Evolutionary conservation across 2,888 invertebrate genomes (phyloP), one percentile per base, ranked within the genome.

Genomic region (Diplazon laetatorius): DNA sequence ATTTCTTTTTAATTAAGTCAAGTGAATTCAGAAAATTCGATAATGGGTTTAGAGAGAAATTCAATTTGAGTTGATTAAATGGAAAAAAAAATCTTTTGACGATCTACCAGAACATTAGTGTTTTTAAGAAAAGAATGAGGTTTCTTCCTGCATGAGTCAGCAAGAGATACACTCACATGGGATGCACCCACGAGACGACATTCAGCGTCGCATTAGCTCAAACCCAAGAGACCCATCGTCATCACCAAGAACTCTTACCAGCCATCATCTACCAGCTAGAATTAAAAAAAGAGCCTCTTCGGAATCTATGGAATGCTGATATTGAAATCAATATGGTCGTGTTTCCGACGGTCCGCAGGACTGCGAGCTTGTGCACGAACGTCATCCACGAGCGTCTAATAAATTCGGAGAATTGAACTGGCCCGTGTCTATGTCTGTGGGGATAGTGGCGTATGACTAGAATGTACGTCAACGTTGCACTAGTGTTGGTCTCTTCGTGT

Each of bases 241-340:
- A 30, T 46, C 30, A 57, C 18, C 37, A 44, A 69, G 57, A 30
- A 2, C 16, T 25, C 30, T 35, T 8, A 30, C 55, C 2, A 46
- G 52, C 50, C 39, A n/a, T 48, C 59, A 20, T 50, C 60, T 22
- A n/a, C n/a, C 16, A 14, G 25, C 46, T 57, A 76, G 65, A 72
- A 68, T 73, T 68, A 76, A 78, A 80, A 83, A 80, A 85, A 87
- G 86, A 85, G 84, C 80, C 83, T 83, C 80, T 82, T 73, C 79
- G 87, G 90, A 91, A 90, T 89, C 86, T 85, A 46, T 82, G 79
- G 88, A 87, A 89, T 88, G 89, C 87, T 88, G 88, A 91, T 90
- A 91, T 91, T 90, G 89, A 91, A 91, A 91, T 91, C 91, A 91
- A 89, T 89, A 91, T 91, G 91, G 91, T 90, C 87, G 89, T n/a